phyloP scores from a whole-genome alignment of 2,888 invertebrate species.

The Plutella xylostella region DNA sequence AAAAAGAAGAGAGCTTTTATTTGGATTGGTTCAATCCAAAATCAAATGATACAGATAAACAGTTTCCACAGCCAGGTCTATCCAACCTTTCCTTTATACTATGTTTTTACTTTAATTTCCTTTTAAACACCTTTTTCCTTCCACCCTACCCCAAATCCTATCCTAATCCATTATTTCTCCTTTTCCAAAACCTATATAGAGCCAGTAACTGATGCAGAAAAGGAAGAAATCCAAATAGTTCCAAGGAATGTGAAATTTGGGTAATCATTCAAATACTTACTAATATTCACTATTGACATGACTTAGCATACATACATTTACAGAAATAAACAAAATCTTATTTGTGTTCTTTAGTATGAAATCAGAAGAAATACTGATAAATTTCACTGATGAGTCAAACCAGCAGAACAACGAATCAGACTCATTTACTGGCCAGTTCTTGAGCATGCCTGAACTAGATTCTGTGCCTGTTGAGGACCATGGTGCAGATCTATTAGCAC shows the following conservation, averaged over 20 bases:
- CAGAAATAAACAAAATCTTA: background rate
- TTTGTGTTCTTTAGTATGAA: background rate
- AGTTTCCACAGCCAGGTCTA: constrained; percentile 34
- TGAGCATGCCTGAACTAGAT: constrained; percentile 55
- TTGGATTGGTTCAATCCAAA: constrained; percentile 40
- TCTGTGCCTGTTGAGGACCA: constrained; percentile 31
- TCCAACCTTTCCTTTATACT: constrained; percentile 1
- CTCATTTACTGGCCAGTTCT: constrained; percentile 38
- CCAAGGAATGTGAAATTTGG: no score
- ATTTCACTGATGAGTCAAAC: constrained; percentile 26
- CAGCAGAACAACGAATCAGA: constrained; percentile 28
- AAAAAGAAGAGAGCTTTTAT: constrained; percentile 46
- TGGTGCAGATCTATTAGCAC: constrained; percentile 44
- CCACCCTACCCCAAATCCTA: background rate
- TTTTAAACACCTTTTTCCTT: background rate
- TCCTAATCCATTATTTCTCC: background rate
- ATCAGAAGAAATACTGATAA: background rate
- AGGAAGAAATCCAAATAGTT: no score
- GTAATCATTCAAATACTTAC: no score
- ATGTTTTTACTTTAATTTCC: no score
- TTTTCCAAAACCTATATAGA: background rate
- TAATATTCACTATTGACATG: no score
- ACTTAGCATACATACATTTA: no score
- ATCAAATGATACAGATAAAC: constrained; percentile 17
- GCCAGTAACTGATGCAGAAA: background rate